Percentiles rank a stretch among this genome's conserved stretches.
Evolutionary conservation across 2,113 vertebrate genomes (phyloP).

Genomic region (Rallus limicola): DNA sequence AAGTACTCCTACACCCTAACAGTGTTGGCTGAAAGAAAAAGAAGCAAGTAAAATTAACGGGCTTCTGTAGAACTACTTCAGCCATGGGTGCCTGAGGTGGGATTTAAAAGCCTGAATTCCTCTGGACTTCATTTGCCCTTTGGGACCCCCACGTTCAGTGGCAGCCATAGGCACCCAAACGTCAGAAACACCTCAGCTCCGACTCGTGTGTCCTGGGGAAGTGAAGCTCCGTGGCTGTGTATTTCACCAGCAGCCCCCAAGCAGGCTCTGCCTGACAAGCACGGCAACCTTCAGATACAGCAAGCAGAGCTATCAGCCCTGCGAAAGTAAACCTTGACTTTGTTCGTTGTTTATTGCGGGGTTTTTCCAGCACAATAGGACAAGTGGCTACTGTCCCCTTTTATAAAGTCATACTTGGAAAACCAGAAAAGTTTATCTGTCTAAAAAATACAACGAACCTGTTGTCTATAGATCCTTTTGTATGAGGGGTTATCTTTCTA

Average conservation of each 20-base stretch:
- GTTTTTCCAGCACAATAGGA: not conserved
- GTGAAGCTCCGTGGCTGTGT: fast-evolving
- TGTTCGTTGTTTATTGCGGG: too few species aligned
- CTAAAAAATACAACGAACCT: not conserved
- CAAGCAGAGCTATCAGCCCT: fast-evolving
- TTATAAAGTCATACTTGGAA: not conserved
- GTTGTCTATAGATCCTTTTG: not conserved
- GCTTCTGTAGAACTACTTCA: not conserved
- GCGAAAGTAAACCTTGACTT: not conserved
- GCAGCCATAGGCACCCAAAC: fast-evolving
- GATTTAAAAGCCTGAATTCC: not conserved
- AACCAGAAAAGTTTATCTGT: not conserved
- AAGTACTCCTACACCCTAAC: not conserved
- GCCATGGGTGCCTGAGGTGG: too few species aligned
- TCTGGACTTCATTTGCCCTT: not conserved
- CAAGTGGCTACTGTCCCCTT: not conserved
- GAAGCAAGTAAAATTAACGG: not conserved
- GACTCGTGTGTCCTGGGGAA: fast-evolving
- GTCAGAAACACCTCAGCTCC: fast-evolving
- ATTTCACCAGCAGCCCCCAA: not conserved
- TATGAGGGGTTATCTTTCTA: not conserved
- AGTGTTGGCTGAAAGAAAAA: not conserved
- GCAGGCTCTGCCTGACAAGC: fast-evolving
- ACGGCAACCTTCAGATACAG: fast-evolving
- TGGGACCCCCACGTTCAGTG: fast-evolving